Base-by-base conservation (phyloP, 2,888 invertebrate species). In the Deilephila elpenor region DNA sequence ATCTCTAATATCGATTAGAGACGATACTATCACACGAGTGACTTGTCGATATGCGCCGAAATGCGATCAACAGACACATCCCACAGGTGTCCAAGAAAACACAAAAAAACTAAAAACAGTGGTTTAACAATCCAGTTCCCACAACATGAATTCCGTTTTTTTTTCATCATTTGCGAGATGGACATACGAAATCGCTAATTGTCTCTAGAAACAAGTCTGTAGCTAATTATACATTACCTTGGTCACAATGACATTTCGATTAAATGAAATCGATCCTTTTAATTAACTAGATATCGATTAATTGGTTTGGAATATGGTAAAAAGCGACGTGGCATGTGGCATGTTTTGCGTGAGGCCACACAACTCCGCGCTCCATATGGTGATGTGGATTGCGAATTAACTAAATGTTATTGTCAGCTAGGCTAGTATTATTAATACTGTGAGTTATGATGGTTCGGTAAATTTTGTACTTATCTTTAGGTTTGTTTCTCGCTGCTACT, bases 181-280 rank as follows among this genome's bases (percentile, higher is more conserved):
- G 51, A 44, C 67, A 67, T 67, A 67, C 67, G 67, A 67, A 67
- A 67, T 67, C 44, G 67, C 25, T 67, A 67, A 67, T 67, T 67
- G 67, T 67, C 67, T 67, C 67, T 67, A 44, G 17, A 25, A 67
- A 51, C 67, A 17, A 51, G 67, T 44, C 17, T 64, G 34, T 73
- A 82, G 74, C 71, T 82, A 83, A 80, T 81, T 83, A 75, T 76
- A 67, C 71, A 72, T 76, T 84, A 83, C 78, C 80, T 81, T 78
- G 75, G 73, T 70, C 20, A 71, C 73, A 74, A 79, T 85, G 89
- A 87, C 86, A 86, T 88, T 88, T 86, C 82, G 84, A 83, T 82
- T 82, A 81, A 82, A 83, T 84, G 83, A 83, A 85, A 87, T 86
- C 86, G 86, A 88, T 86, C 76, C 79, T 77, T 77, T 81, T 86